Conservation (phyloP, 2,888 invertebrate species). For the Orthonevra nobilis region DNA sequence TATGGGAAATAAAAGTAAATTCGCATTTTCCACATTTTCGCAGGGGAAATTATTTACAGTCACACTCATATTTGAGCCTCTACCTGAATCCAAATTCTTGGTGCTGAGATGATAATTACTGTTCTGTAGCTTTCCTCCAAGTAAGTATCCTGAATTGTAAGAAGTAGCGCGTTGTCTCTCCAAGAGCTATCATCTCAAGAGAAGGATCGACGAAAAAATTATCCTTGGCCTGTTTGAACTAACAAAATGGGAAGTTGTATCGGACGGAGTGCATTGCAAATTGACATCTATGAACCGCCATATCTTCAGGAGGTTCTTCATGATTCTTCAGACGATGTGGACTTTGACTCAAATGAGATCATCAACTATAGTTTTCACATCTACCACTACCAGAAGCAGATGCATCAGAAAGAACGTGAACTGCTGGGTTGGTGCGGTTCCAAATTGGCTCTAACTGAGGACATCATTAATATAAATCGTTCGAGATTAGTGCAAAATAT, state of each 20-base stretch:
- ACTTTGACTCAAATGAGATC: neutral
- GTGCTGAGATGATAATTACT: no score
- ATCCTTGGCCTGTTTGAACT: no score
- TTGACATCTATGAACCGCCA: slow-evolving; percentile 8
- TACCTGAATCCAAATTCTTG: no score
- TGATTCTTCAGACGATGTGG: neutral
- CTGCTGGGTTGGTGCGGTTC: slow-evolving; percentile 73
- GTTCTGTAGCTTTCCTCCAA: no score
- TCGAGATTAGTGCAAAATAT: slow-evolving; percentile 13
- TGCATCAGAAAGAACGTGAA: slow-evolving; percentile 71
- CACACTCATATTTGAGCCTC: no score
- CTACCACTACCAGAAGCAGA: slow-evolving; percentile 73
- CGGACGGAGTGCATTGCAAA: neutral
- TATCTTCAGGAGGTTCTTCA: slow-evolving; percentile 19
- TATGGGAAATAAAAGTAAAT: no score
- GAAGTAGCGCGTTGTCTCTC: no score
- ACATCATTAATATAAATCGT: slow-evolving; percentile 70
- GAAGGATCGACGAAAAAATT: no score
- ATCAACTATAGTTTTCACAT: slow-evolving; percentile 71
- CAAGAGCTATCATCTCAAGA: no score
- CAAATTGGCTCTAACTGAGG: slow-evolving; percentile 74
- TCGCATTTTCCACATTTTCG: no score
- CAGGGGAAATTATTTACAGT: no score
- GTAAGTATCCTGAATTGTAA: no score
- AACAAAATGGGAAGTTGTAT: slow-evolving; percentile 41